phyloP scores from a whole-genome alignment of 2,113 vertebrate genomes.

The Cacatua alba region DNA sequence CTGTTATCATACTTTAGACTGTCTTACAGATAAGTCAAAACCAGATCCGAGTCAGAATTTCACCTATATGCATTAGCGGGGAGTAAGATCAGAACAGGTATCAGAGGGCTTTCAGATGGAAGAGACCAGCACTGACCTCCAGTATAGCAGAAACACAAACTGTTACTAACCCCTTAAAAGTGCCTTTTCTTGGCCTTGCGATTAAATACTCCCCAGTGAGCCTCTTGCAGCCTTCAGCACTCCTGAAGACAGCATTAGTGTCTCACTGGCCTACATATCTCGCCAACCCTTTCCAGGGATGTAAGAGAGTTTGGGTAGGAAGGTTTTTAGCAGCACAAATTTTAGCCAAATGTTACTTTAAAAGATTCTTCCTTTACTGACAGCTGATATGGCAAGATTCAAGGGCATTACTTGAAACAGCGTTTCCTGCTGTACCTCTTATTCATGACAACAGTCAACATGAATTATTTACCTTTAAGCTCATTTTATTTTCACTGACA shows the following conservation, averaged over 20 bases:
- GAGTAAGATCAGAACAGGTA: not conserved
- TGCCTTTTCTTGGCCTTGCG: not conserved
- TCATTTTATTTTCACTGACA: not conserved
- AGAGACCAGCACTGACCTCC: not conserved
- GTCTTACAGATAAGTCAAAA: not conserved
- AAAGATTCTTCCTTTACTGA: not conserved
- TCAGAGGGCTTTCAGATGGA: not conserved
- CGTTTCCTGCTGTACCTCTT: not conserved
- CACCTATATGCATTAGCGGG: not conserved
- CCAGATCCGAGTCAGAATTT: not conserved
- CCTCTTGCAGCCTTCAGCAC: not conserved
- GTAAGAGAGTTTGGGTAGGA: not conserved
- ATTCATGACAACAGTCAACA: not conserved
- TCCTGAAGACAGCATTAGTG: not conserved
- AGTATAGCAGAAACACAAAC: not conserved
- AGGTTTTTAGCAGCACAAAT: not conserved
- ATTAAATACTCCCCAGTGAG: not conserved
- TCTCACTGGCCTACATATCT: not conserved
- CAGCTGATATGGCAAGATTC: not conserved
- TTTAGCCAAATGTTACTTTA: not conserved
- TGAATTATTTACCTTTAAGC: not conserved
- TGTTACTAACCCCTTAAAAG: not conserved
- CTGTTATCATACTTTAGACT: not conserved
- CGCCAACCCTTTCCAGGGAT: not conserved
- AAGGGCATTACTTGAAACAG: not conserved